These are phyloP conservation scores for Ceyx cyanopectus DNA, from an alignment of 2,113 vertebrate species.

Conservation along the genomic window DNA sequence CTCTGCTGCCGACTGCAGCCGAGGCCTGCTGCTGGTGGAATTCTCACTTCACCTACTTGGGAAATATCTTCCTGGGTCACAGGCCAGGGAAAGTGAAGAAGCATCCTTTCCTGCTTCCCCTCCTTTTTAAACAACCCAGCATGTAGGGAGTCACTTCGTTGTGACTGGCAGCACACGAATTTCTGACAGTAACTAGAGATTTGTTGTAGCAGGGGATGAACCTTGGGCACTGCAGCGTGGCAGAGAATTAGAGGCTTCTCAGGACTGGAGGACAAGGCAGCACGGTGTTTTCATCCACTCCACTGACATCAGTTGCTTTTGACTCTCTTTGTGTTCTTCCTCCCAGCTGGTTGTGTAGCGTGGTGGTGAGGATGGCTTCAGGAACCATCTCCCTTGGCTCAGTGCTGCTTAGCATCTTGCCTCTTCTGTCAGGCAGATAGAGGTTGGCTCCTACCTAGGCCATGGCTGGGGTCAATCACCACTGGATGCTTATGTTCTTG, in stretches of 20 bases:
- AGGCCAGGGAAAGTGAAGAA: neutral
- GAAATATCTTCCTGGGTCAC: neutral
- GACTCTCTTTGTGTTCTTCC: neutral
- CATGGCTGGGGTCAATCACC: neutral
- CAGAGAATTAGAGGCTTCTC: neutral
- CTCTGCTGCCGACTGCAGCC: fast-evolving
- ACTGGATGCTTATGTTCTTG: neutral
- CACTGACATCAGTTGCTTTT: neutral
- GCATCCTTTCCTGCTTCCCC: neutral
- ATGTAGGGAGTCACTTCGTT: neutral
- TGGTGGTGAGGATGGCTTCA: neutral
- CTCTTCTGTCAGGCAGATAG: neutral
- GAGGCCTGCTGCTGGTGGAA: fast-evolving
- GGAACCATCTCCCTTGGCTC: neutral
- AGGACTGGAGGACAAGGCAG: neutral
- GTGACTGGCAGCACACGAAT: neutral
- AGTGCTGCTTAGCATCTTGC: neutral
- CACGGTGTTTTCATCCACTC: neutral
- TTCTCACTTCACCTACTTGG: neutral
- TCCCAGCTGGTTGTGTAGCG: neutral
- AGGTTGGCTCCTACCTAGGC: neutral
- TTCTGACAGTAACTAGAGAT: neutral
- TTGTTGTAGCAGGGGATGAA: neutral
- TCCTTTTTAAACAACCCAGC: neutral
- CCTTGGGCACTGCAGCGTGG: neutral